Conservation (phyloP, 2,113 vertebrate genomes). For the Halichoeres trimaculatus region DNA sequence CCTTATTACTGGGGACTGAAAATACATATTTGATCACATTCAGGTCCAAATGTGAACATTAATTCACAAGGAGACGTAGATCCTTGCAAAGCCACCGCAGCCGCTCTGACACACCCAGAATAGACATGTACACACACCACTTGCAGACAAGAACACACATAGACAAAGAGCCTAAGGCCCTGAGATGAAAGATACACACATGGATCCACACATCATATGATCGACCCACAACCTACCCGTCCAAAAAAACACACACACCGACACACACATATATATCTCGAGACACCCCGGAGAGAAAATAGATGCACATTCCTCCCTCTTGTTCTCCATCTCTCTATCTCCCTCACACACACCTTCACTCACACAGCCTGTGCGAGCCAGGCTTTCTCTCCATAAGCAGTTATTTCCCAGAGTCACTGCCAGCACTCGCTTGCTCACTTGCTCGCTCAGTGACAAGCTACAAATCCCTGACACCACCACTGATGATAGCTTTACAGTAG, state of each 20-base stretch:
- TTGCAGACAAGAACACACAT: conserved; percentile 57
- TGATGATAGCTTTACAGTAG: conserved; percentile 84
- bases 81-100: conserved; percentile 30
- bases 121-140: conserved; percentile 48
- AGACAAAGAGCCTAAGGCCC: conserved; percentile 66
- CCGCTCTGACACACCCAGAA: conserved; percentile 62
- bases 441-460: conserved; percentile 81
- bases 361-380: conserved; percentile 57
- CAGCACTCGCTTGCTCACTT: conserved; percentile 69
- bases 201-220: conserved; percentile 48
- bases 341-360: conserved; percentile 58
- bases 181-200: conserved; percentile 63
- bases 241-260: conserved; percentile 11
- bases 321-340: conserved; percentile 48
- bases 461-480: conserved; percentile 85
- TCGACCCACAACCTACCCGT: conserved; percentile 47
- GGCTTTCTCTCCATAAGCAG: conserved; percentile 71
- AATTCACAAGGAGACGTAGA: conserved; percentile 34
- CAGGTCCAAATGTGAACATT: conserved; percentile 41
- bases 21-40: conserved; percentile 58
- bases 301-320: conserved; percentile 62
- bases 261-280: conserved; percentile 36
- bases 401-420: conserved; percentile 80
- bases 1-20: conserved; percentile 38
- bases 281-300: conserved; percentile 59